These are phyloP conservation scores for Adoxophyes honmai DNA, from an alignment of 1,140 invertebrate species.

Conservation along the genomic window DNA sequence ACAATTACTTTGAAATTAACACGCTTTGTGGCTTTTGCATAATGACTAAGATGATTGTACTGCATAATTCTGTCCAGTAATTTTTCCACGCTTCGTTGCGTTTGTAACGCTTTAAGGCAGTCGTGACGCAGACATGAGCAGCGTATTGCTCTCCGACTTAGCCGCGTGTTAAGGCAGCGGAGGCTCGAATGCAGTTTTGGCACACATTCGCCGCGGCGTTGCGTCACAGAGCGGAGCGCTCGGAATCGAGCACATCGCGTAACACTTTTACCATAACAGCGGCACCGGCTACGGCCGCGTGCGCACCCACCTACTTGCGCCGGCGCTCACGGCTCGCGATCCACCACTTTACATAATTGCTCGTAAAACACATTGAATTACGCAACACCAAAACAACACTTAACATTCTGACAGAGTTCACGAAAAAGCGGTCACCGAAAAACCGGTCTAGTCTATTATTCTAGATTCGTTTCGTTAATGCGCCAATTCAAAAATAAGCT, in stretches of 20 bases:
- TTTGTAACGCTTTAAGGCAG: background rate
- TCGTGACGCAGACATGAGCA: background rate
- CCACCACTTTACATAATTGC: constrained; percentile 70
- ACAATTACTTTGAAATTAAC: constrained; percentile 12
- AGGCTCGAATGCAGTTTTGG: constrained; percentile 70
- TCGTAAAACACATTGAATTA: constrained; percentile 60
- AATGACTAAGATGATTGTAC: background rate
- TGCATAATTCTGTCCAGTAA: constrained; percentile 3
- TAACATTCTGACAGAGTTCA: constrained; percentile 50
- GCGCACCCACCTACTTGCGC: constrained; percentile 46
- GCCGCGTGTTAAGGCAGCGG: constrained; percentile 25
- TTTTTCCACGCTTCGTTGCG: background rate
- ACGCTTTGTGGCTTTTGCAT: background rate
- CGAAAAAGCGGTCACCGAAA: constrained; percentile 31
- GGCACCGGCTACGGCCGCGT: constrained; percentile 29
- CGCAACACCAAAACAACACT: constrained; percentile 63
- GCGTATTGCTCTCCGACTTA: too few relatives aligned
- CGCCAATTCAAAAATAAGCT: too few relatives aligned
- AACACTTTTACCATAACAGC: constrained; percentile 71
- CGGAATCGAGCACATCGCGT: constrained; percentile 61
- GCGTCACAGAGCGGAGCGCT: constrained; percentile 44
- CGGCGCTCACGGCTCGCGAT: constrained; percentile 30
- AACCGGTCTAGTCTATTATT: constrained; percentile 39
- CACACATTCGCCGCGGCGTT: constrained; percentile 65
- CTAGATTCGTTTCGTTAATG: constrained; percentile 17